Percentiles rank a stretch among this genome's conserved stretches.
Evolutionary conservation across 2,888 invertebrate genomes (phyloP).

Genomic region (Ethmia dodecea): DNA sequence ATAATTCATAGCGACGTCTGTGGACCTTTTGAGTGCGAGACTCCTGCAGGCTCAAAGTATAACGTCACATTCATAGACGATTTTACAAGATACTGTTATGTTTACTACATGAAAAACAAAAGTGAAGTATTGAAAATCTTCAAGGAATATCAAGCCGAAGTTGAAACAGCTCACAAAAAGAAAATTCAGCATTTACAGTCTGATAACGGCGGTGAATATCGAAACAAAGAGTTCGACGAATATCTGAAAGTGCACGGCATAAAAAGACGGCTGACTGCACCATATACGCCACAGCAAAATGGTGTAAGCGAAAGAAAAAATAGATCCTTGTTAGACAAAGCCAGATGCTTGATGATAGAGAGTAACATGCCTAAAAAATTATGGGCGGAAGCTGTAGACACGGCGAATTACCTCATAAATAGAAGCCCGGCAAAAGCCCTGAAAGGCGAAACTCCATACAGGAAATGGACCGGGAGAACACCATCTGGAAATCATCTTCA

Average conservation of each 20-base stretch:
- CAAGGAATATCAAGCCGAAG: not conserved
- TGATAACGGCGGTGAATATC: slow-evolving; percentile 7
- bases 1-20: slow-evolving; percentile 11
- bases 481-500: slow-evolving; percentile 9
- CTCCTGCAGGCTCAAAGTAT: slow-evolving; percentile 3
- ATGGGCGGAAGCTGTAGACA: slow-evolving; percentile 12
- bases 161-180: not conserved
- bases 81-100: slow-evolving; percentile 9
- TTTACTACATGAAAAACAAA: slow-evolving; percentile 10
- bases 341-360: slow-evolving; percentile 7
- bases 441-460: slow-evolving; percentile 3
- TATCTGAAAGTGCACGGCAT: slow-evolving; percentile 5
- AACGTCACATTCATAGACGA: slow-evolving; percentile 16
- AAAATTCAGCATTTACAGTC: slow-evolving; percentile 2
- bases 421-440: slow-evolving; percentile 4
- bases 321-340: slow-evolving; percentile 8
- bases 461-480: slow-evolving; percentile 7
- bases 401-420: slow-evolving; percentile 12
- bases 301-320: slow-evolving; percentile 9
- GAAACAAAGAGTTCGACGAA: slow-evolving; percentile 5
- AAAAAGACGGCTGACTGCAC: slow-evolving; percentile 1
- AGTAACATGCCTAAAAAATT: slow-evolving; percentile 3
- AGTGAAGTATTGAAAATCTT: not conserved
- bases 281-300: slow-evolving; percentile 8
- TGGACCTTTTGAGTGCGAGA: slow-evolving; percentile 5